Percentiles rank a stretch among this genome's conserved stretches.
phyloP scores from a whole-genome alignment of 2,113 vertebrate species.

The Crocuta crocuta region DNA sequence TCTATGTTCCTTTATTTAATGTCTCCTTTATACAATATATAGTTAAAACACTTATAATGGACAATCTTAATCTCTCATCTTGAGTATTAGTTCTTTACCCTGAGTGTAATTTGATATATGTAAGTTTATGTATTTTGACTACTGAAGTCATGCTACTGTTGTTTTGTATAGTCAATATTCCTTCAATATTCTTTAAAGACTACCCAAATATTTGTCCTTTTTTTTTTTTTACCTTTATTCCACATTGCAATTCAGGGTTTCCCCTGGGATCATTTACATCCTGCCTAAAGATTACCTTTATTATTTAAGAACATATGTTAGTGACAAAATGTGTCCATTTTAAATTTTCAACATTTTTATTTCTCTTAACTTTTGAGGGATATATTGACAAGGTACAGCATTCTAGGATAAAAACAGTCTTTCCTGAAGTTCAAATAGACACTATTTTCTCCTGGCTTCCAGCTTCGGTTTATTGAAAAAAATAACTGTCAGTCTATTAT shows the following conservation, averaged over 20 bases:
- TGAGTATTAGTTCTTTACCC: neutral
- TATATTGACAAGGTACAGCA: neutral
- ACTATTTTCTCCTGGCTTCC: neutral
- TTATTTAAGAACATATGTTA: neutral
- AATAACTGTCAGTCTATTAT: neutral
- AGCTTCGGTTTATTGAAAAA: neutral
- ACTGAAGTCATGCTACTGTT: neutral
- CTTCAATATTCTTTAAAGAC: neutral
- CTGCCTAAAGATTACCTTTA: neutral
- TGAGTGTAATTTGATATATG: neutral
- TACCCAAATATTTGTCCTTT: neutral
- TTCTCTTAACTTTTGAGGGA: neutral
- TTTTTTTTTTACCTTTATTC: neutral
- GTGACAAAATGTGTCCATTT: neutral
- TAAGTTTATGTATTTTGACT: neutral
- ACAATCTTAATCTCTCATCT: neutral
- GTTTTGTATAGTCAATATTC: neutral
- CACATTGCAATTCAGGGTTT: neutral
- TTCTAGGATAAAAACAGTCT: neutral
- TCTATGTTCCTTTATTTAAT: neutral
- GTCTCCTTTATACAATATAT: neutral
- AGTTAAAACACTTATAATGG: neutral
- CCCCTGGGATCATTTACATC: neutral
- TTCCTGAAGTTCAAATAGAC: neutral
- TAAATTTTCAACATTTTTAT: neutral